Conservation (phyloP, 2,797 vertebrate genomes). For the Steatocranus sp. region DNA sequence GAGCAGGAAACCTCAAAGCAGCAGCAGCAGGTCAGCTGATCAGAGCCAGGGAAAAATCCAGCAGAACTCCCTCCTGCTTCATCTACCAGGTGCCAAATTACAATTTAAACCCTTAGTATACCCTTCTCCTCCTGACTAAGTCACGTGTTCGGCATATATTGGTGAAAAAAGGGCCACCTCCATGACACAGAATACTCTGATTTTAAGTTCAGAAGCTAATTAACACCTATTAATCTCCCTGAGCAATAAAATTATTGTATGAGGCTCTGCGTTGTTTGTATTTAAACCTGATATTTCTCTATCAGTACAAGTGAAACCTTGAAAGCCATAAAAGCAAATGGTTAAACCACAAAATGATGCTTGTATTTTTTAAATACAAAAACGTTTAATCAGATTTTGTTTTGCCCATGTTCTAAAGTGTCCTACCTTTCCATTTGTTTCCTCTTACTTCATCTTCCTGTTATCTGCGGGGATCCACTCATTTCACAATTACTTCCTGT, state of each 20-base stretch:
- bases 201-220: not conserved
- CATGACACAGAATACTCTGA: not conserved
- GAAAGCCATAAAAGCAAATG: not conserved
- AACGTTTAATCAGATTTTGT: fast-evolving
- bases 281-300: not conserved
- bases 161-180: not conserved
- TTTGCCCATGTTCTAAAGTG: not conserved
- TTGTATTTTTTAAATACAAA: not conserved
- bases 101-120: not conserved
- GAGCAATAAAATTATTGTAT: not conserved
- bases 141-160: not conserved
- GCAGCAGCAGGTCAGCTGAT: not conserved
- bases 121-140: not conserved
- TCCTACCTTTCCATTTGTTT: not conserved
- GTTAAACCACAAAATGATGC: not conserved
- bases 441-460: not conserved
- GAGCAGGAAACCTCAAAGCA: not conserved
- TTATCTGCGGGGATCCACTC: not conserved
- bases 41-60: fast-evolving
- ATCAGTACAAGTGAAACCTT: not conserved
- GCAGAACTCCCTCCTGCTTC: not conserved
- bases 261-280: not conserved
- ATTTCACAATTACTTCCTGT: not conserved
- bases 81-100: not conserved
- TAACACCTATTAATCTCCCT: not conserved